Conservation (phyloP, 2,888 invertebrate species). For the Aleiodes leptofemur region DNA sequence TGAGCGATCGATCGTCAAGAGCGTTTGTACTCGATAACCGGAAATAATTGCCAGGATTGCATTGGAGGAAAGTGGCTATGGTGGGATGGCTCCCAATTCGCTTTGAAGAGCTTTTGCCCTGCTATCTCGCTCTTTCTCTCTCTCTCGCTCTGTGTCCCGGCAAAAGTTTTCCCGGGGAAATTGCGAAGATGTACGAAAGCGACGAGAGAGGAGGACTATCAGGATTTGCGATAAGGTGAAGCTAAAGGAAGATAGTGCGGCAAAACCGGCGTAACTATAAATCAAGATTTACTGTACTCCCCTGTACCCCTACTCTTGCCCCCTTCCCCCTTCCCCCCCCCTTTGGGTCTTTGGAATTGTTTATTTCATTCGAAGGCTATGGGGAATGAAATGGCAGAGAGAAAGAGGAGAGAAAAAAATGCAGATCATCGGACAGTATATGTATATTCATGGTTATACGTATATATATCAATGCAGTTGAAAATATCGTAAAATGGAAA, state of each 20-base stretch:
- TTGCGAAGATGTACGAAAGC: constrained; percentile 29
- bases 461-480: too few species aligned
- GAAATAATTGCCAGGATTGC: constrained; percentile 47
- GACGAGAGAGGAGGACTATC: constrained; percentile 40
- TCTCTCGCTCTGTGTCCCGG: constrained; percentile 27
- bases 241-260: constrained; percentile 26
- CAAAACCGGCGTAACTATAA: constrained; percentile 37
- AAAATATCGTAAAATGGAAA: too few species aligned
- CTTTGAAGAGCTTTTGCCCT: constrained; percentile 28
- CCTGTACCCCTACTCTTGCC: too few species aligned
- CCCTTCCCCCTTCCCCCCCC: too few species aligned
- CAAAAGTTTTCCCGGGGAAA: constrained; percentile 39
- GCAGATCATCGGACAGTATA: too few species aligned
- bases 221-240: constrained; percentile 44
- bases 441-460: too few species aligned
- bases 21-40: constrained; percentile 41
- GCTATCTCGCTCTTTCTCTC: too few species aligned
- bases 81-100: constrained; percentile 37
- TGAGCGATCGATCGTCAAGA: constrained; percentile 22
- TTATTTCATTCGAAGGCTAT: constrained; percentile 28
- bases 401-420: too few species aligned
- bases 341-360: constrained; percentile 35
- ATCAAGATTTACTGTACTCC: constrained; percentile 41
- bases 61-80: neutral
- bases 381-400: too few species aligned